Percentiles rank a stretch among this genome's conserved stretches.
These are phyloP conservation scores for Pheosia gnoma DNA, from an alignment of 2,888 invertebrate species.

Conservation along the genomic window DNA sequence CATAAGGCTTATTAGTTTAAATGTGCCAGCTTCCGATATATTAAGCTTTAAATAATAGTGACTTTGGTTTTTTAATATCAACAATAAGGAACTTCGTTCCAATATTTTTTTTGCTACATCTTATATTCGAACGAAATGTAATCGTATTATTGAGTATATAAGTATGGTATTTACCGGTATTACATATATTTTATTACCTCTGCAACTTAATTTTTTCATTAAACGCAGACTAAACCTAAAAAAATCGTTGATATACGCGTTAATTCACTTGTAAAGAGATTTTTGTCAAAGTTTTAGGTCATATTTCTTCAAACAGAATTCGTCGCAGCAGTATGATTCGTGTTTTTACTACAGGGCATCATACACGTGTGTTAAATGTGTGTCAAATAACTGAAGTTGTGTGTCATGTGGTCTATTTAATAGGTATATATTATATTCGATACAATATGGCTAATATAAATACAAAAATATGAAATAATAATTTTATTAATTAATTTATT, in stretches of 20 bases:
- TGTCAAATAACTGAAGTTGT: constrained; percentile 24
- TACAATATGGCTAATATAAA: constrained; percentile 12
- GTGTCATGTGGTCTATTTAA: constrained; percentile 8
- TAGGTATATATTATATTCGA: constrained; percentile 18
- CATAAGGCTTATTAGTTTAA: constrained; percentile 54
- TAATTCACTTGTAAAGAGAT: no score
- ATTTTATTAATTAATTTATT: no score
- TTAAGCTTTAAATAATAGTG: not conserved
- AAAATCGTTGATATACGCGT: no score
- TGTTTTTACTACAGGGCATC: not conserved
- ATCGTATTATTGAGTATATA: no score
- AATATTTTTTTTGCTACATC: not conserved
- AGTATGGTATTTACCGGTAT: no score
- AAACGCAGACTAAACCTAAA: no score
- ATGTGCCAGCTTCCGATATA: constrained; percentile 39
- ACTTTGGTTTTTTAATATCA: not conserved
- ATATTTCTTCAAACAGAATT: not conserved
- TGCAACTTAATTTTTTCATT: no score
- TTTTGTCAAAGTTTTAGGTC: not conserved
- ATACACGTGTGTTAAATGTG: constrained; percentile 19
- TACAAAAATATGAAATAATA: not conserved
- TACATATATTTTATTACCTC: no score
- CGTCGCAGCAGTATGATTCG: not conserved
- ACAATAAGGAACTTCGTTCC: no score
- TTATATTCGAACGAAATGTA: no score